phyloP scores from a whole-genome alignment of 2,888 invertebrate genomes.

The Spatulosminthurus flaviceps region DNA sequence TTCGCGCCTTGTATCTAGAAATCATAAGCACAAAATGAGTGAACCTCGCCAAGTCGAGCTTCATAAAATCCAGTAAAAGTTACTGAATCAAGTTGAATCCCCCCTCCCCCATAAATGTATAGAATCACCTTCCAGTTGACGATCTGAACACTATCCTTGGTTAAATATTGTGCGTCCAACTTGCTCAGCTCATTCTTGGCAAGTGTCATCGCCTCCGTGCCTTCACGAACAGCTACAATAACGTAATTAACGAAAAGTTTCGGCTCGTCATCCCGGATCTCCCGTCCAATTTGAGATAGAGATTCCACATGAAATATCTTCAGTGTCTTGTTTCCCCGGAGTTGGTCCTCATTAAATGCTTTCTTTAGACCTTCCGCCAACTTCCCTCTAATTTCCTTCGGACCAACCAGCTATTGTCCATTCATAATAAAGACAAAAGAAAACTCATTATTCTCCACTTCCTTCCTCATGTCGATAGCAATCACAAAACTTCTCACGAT shows the following conservation, averaged over 20 bases:
- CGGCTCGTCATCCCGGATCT: background rate
- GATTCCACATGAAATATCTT: background rate
- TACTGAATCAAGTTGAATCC: too few species aligned
- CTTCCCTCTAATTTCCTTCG: background rate
- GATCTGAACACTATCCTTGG: background rate
- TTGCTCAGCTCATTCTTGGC: background rate
- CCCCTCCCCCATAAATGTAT: too few species aligned
- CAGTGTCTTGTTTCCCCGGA: background rate
- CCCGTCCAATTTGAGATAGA: background rate
- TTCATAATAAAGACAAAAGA: too few species aligned
- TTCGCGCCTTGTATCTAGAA: background rate
- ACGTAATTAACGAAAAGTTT: background rate
- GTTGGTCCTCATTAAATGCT: background rate
- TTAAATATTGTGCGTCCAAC: slow-evolving; percentile 7
- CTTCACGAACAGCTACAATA: background rate
- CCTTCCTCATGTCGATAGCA: too few species aligned
- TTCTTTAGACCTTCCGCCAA: background rate
- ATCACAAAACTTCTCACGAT: too few species aligned
- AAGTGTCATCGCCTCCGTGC: background rate
- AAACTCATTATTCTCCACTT: too few species aligned
- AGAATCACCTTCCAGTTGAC: slow-evolving; percentile 21
- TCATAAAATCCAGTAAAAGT: too few species aligned
- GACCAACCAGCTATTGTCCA: slow-evolving; percentile 23
- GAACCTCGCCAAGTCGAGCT: too few species aligned
- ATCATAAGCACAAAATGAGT: too few species aligned